phyloP scores from a whole-genome alignment of 2,888 invertebrate genomes.

The Syrista parreyssii region DNA sequence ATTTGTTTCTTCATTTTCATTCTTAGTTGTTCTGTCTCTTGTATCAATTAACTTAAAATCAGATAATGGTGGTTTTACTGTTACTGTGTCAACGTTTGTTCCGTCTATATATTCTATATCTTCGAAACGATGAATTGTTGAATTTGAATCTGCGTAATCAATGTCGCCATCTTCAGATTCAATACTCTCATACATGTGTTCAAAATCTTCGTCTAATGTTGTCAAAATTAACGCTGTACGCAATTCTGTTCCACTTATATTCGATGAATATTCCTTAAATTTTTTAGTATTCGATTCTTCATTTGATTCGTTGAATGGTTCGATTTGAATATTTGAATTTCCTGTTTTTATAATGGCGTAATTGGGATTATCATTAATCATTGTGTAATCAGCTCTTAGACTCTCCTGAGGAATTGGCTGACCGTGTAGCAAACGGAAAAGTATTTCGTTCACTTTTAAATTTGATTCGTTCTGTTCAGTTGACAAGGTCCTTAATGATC shows the following conservation, averaged over 20 bases:
- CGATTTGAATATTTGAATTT: constrained; percentile 28
- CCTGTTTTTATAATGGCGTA: constrained; percentile 25
- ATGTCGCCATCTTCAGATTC: constrained; percentile 31
- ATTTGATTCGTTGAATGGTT: constrained; percentile 13
- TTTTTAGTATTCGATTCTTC: constrained; percentile 2
- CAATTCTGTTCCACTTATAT: not conserved
- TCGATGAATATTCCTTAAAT: constrained; percentile 5
- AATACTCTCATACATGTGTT: constrained; percentile 34
- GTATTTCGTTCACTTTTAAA: not conserved
- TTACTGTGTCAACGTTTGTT: constrained; percentile 9
- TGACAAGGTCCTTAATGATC: not conserved
- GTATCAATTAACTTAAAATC: not conserved
- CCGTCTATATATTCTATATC: constrained; percentile 26
- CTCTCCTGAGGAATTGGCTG: not conserved
- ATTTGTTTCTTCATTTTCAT: not conserved
- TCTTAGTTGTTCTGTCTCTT: not conserved
- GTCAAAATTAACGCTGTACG: not conserved
- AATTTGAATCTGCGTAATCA: constrained; percentile 25
- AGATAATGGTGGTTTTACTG: not conserved
- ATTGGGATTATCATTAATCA: constrained; percentile 9
- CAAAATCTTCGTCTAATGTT: constrained; percentile 20
- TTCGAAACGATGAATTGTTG: constrained; percentile 9
- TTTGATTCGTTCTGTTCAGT: not conserved
- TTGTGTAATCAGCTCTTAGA: not conserved
- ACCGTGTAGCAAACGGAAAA: not conserved